Conservation (phyloP, 2,888 invertebrate species). For the Fragum whitleyi region DNA sequence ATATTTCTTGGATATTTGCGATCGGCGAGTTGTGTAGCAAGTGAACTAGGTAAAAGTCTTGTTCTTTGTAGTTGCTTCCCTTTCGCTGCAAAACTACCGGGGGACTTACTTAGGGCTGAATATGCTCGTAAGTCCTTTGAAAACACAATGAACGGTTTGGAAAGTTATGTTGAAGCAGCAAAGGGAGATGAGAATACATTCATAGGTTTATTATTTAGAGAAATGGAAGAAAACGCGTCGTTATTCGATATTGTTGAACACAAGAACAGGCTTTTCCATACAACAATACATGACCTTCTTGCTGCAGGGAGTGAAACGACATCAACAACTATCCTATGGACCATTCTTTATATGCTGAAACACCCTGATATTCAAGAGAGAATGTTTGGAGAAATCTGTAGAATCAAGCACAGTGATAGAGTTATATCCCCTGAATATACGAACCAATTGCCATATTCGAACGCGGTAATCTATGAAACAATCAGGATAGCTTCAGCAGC, state of each 20-base stretch:
- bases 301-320: slow-evolving; percentile 38
- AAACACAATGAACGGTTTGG: neutral
- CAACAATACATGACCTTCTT: slow-evolving; percentile 11
- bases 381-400: slow-evolving; percentile 28
- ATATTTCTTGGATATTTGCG: neutral
- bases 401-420: neutral
- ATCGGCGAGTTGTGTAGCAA: neutral
- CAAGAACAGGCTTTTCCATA: neutral
- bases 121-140: neutral
- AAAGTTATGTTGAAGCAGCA: neutral
- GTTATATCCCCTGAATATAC: neutral
- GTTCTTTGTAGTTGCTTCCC: slow-evolving; percentile 27
- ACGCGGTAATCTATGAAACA: slow-evolving; percentile 31
- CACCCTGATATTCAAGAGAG: slow-evolving; percentile 34
- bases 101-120: neutral
- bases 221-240: neutral
- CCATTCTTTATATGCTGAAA: slow-evolving; percentile 16
- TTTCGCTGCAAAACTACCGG: slow-evolving; percentile 8
- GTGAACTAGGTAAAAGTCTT: neutral
- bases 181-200: neutral
- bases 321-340: slow-evolving; percentile 19
- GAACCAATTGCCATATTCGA: slow-evolving; percentile 27
- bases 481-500: slow-evolving; percentile 41
- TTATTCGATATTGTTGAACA: neutral
- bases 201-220: neutral